Percentiles rank a stretch among this genome's conserved stretches.
Conservation (phyloP, 2,113 vertebrate genomes). For the Grus americana region DNA sequence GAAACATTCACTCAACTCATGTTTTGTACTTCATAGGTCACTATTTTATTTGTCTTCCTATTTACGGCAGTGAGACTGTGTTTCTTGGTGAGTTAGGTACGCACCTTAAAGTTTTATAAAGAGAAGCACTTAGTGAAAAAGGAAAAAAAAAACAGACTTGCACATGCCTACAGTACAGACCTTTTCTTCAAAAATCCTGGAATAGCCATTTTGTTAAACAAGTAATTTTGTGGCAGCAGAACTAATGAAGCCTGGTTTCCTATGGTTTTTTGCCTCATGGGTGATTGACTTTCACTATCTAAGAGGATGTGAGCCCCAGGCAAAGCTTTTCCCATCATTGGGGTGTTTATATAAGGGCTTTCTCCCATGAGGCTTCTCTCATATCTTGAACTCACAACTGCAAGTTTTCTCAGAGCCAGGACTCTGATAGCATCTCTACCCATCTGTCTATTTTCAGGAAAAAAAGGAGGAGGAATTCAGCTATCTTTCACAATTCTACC, state of each 20-base stretch:
- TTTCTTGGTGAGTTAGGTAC: background rate
- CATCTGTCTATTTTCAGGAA: slow-evolving; percentile 24
- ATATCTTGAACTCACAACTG: slow-evolving; percentile 58
- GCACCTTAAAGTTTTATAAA: background rate
- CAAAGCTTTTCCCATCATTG: slow-evolving; percentile 64
- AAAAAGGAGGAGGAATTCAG: background rate
- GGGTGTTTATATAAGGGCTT: slow-evolving; percentile 62
- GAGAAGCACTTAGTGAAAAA: background rate
- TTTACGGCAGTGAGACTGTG: background rate
- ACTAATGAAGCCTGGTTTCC: slow-evolving; percentile 54
- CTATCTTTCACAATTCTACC: background rate
- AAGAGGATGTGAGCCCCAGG: slow-evolving; percentile 65
- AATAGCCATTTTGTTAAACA: slow-evolving; percentile 28
- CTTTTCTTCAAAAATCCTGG: slow-evolving; percentile 2
- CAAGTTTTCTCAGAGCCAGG: slow-evolving; percentile 56
- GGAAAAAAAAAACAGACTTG: background rate
- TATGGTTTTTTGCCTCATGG: slow-evolving; percentile 61
- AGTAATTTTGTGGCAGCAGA: slow-evolving; percentile 30
- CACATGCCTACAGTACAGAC: background rate
- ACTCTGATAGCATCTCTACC: slow-evolving; percentile 52
- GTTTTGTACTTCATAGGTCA: background rate
- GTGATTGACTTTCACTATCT: slow-evolving; percentile 65
- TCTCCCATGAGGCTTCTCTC: slow-evolving; percentile 60
- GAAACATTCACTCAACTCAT: background rate
- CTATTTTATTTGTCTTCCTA: background rate